Percentiles rank a stretch among this genome's conserved stretches.
phyloP scores from a whole-genome alignment of 2,113 vertebrate species.

The Pomatorhinus ruficollis region DNA sequence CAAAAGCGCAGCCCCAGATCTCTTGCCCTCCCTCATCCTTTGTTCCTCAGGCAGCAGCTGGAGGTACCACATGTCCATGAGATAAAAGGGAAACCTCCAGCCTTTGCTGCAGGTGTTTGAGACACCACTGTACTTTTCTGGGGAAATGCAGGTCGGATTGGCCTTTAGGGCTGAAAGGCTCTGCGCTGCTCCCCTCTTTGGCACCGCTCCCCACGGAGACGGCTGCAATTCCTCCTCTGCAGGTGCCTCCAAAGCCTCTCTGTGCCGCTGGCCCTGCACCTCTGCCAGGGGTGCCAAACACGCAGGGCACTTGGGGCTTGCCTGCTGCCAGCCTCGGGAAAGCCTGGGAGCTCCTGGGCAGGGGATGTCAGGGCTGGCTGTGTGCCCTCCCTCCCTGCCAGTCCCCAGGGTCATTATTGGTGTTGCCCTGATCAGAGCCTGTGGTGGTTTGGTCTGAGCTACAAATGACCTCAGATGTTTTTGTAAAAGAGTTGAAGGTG shows the following conservation, averaged over 20 bases:
- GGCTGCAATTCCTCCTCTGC: not conserved
- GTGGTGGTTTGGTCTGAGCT: not conserved
- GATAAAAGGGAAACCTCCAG: not conserved
- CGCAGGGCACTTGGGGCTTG: rapidly evolving
- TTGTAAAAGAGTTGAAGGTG: not conserved
- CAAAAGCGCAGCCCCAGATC: not conserved
- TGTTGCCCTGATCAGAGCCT: not conserved
- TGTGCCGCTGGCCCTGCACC: rapidly evolving
- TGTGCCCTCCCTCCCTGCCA: not conserved
- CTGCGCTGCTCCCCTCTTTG: rapidly evolving
- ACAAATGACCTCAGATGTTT: not conserved
- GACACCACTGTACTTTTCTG: not conserved
- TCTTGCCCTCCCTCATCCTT: not conserved
- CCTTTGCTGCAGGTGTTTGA: not conserved
- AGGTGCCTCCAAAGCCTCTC: not conserved
- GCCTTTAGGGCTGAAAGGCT: not conserved
- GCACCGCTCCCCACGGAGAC: rapidly evolving
- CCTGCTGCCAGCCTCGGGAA: not conserved
- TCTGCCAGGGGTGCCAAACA: not conserved
- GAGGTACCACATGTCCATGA: not conserved
- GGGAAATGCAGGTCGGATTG: rapidly evolving
- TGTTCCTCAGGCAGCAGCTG: not conserved
- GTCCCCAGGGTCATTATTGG: no score
- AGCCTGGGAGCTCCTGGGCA: not conserved
- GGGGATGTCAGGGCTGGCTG: not conserved